Evolutionary conservation across 92 coral and sea anemone species (phyloP), one percentile per base, ranked within the genome.

Genomic region (Epizoanthus rinbou): DNA sequence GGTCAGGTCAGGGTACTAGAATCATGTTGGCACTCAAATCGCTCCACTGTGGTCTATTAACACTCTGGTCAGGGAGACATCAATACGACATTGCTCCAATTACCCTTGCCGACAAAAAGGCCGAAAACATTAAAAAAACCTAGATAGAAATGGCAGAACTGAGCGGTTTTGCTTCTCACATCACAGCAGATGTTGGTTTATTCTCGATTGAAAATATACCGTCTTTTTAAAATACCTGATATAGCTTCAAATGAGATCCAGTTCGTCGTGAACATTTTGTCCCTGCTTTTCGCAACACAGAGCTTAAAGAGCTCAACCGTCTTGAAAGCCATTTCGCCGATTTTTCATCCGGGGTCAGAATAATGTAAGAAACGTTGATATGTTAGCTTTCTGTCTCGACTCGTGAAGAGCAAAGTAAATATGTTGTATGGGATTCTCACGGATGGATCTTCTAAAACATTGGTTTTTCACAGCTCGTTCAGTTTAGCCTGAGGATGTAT

Each of bases 401-500:
- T 19, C 66, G 33, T 21, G 1, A 13, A 69, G 25, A 19, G 66
- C 39, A 28, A 14, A 18, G 25, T 3, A 63, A 41, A 56, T 28
- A 21, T 17, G 22, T 57, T 16, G 16, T 15, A 16, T 41, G 73
- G 31, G 47, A 35, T 33, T 28, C 73, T 67, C 50, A 67, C 73
- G 5, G 9, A 16, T 16, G n/a, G 14, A 41, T 62, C 23, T 23
- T 21, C 21, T 63, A 23, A 78, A 78, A 78, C 66, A 62, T 41
- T 41, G 85, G 70, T 84, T 79, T 28, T 73, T 69, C 64, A 50
- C 63, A 47, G 72, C 86, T 88, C 81, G 54, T 88, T 88, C 43
- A 37, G 43, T 37, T 88, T 85, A 80, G 86, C 91, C 86, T 73
- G 62, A 64, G 71, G 86, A 88, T 66, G 75, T 81, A 33, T 86